Conservation (phyloP, 2,888 invertebrate species). For the Isoperla grammatica region DNA sequence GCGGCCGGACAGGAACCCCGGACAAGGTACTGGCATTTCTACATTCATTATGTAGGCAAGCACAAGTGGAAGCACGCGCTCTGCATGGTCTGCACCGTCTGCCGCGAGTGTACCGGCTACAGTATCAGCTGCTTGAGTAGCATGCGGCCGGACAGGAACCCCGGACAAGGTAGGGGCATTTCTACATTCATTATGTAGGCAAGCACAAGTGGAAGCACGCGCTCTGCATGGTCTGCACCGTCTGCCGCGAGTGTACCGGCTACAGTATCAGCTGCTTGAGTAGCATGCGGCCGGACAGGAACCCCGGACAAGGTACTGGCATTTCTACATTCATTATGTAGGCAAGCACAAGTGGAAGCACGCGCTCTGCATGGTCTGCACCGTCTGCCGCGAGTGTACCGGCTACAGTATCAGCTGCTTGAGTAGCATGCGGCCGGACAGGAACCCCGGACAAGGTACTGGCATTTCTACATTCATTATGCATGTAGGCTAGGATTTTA, state of each 20-base stretch:
- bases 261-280: constrained; percentile 80
- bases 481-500: too few relatives aligned
- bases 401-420: constrained; percentile 84
- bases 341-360: constrained; percentile 50
- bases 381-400: constrained; percentile 87
- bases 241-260: constrained; percentile 91
- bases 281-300: constrained; percentile 66
- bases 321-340: too few relatives aligned
- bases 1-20: constrained; percentile 72
- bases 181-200: constrained; percentile 48
- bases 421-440: constrained; percentile 65
- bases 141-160: constrained; percentile 67
- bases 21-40: too few relatives aligned
- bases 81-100: constrained; percentile 86
- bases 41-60: constrained; percentile 51
- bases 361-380: constrained; percentile 83
- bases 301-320: constrained; percentile 87
- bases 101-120: constrained; percentile 91
- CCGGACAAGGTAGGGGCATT: constrained; percentile 89
- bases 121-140: constrained; percentile 76
- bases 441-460: too few relatives aligned
- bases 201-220: constrained; percentile 76
- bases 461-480: too few relatives aligned
- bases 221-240: constrained; percentile 82
- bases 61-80: constrained; percentile 77